A percentile compares a stretch with the other conserved stretches of the same genome.
Evolutionary conservation across 2,888 invertebrate species (phyloP).

Genomic region (Zaprionus obscuricornis): DNA sequence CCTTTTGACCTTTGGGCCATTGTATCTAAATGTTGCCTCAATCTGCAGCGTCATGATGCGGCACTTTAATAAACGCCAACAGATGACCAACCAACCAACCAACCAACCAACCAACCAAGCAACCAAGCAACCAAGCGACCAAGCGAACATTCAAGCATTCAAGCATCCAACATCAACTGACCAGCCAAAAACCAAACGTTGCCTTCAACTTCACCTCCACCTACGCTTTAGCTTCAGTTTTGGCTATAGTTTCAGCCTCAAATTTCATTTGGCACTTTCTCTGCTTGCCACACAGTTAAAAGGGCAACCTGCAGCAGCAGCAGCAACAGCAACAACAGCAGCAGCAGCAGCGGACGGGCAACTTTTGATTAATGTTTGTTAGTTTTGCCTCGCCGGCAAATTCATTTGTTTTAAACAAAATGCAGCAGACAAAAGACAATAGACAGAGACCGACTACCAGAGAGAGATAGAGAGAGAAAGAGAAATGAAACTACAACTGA

Average conservation of each 20-base stretch:
- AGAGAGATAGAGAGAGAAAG: background rate
- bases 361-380: conserved; percentile 74
- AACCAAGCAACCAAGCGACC: no score
- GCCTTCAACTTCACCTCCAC: no score
- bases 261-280: no score
- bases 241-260: no score
- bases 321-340: conserved; percentile 20
- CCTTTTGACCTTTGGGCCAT: conserved; percentile 62
- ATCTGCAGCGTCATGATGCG: conserved; percentile 56
- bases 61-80: conserved; percentile 61
- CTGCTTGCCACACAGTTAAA: no score
- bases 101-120: background rate
- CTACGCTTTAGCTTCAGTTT: no score
- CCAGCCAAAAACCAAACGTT: no score
- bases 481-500: background rate
- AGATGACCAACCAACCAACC: conserved; percentile 4
- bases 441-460: conserved; percentile 3
- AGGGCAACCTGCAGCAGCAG: no score
- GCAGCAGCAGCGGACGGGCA: conserved; percentile 47
- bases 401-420: conserved; percentile 74
- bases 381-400: conserved; percentile 66
- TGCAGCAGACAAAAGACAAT: conserved; percentile 18
- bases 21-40: conserved; percentile 48
- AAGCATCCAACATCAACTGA: no score
- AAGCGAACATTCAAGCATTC: no score